Base-by-base conservation (phyloP, 2,113 vertebrate genomes). In the Mormyrus iriodes region DNA sequence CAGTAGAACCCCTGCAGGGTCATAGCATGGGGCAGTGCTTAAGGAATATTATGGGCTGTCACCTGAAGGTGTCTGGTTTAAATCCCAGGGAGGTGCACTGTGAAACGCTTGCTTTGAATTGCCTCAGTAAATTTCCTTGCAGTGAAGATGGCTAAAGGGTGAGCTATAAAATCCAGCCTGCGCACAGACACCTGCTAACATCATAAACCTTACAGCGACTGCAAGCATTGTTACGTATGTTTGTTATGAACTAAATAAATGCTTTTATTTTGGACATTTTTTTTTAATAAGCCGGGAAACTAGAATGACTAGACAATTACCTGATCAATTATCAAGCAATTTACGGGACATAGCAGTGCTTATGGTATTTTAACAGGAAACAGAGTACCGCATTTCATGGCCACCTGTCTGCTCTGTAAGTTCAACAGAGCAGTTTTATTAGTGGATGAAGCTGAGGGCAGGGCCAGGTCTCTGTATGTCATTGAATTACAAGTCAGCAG, bases 241-340 rank as follows among this genome's bases (percentile, higher is more conserved):
- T 76, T 76, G 44, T 89, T 53, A 27, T 87, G 90, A 87, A 89
- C 17, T 86, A 24, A 86, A 65, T 85, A 89, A 79, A 88, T 88
- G 91, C 90, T 91, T 91, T 92, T 49, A 90, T 90, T 91, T 91
- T 89, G 31, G 2, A 85, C n/a, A 3, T 51, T 48, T 84, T 83
- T 49, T 88, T 88, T 27, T 4, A 53, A 49, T 21, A 17, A 21
- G 9, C 61, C 13, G n/a, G 48, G 48, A 76, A 17, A 48, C n/a
- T 48, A 19, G 39, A 79, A 35, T 42, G 73, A 19, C 17, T 79
- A 15, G 73, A 42, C 73, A 79, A 42, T 79, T 79, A 79, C 35
- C 35, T n/a, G 15, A 39, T 79, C 35, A 42, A 79, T 79, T 39
- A 42, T 79, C 31, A 42, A 79, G 73, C 73, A 39, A 79, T 79